Evolutionary conservation across 1,140 invertebrate species (phyloP), one percentile per base, ranked within the genome.

Genomic region (Drosophila tani): DNA sequence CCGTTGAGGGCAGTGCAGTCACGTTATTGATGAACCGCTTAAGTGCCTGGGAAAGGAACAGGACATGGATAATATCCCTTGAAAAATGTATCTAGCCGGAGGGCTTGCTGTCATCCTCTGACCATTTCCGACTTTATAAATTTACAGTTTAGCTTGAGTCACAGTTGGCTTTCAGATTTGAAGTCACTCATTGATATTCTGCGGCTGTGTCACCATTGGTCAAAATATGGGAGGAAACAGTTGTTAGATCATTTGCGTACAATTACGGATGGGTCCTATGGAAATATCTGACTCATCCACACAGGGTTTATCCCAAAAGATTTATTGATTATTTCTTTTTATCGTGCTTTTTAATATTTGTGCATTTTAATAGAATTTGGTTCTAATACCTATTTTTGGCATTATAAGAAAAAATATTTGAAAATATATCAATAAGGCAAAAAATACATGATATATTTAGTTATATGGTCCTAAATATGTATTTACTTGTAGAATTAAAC

Each of bases 71-170:
- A 11, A 3, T 21, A 40, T 9, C 17, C 11, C 8, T 29, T 56
- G n/a, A 43, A 24, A 53, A 32, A 41, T 24, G 6, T 38, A 32
- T 38, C 19, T 45, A 12, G 7, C 11, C 9, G 40, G 14, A 35
- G 38, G 9, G 55, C 38, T 45, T 46, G 55, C 38, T 12, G 46
- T 75, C 57, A 63, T 47, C 17, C 41, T 21, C 46, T 63, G 29
- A 17, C 50, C 45, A 66, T 79, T 60, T 75, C 59, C 56, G 45
- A 47, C 58, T 53, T 38, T 35, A 50, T 35, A 41, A 78, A 65
- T 66, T 47, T 29, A 67, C 27, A 51, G 24, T 62, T 69, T 56
- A n/a, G 24, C 14, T 32, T 84, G 81, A 84, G 76, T 84, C 81
- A 84, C 38, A 51, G 14, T 41, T 53, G 14, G 32, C 19, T 17